Evolutionary conservation across 2,888 invertebrate species (phyloP).

Genomic region (Diadegma fenestrale): DNA sequence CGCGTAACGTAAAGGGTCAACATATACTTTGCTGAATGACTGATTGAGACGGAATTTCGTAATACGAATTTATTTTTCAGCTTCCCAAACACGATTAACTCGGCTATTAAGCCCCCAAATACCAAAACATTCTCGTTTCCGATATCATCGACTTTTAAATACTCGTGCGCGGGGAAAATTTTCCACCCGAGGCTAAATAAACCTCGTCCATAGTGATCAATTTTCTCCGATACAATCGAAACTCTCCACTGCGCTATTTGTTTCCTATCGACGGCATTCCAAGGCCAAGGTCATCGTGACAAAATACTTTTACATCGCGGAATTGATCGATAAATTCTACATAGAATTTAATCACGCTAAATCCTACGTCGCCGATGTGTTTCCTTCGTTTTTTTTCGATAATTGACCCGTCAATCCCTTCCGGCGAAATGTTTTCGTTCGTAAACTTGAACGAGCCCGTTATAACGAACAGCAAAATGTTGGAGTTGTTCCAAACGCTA

Average conservation of each 20-base stretch:
- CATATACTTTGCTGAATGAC: constrained; percentile 8
- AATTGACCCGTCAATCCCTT: not conserved
- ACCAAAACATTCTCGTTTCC: not conserved
- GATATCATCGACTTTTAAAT: not conserved
- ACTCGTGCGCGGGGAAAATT: not conserved
- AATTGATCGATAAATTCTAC: not conserved
- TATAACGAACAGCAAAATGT: not conserved
- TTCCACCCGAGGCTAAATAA: not conserved
- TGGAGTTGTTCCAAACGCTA: not conserved
- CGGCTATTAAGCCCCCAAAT: not conserved
- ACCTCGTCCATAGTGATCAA: not conserved
- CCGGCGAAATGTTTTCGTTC: not conserved
- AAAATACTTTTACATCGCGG: not conserved
- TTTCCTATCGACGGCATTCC: not conserved
- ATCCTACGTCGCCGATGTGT: not conserved
- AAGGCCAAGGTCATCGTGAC: not conserved
- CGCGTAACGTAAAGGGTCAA: constrained; percentile 2
- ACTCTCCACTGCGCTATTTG: not conserved
- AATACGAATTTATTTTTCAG: constrained; percentile 34
- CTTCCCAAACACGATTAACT: not conserved
- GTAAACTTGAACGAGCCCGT: not conserved
- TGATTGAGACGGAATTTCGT: constrained; percentile 21
- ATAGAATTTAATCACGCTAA: not conserved
- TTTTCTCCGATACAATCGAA: not conserved
- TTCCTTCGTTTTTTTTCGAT: not conserved